Percentiles rank a stretch among this genome's conserved stretches.
phyloP scores from a whole-genome alignment of 2,888 invertebrate species.

The Cacoxenus indagator region DNA sequence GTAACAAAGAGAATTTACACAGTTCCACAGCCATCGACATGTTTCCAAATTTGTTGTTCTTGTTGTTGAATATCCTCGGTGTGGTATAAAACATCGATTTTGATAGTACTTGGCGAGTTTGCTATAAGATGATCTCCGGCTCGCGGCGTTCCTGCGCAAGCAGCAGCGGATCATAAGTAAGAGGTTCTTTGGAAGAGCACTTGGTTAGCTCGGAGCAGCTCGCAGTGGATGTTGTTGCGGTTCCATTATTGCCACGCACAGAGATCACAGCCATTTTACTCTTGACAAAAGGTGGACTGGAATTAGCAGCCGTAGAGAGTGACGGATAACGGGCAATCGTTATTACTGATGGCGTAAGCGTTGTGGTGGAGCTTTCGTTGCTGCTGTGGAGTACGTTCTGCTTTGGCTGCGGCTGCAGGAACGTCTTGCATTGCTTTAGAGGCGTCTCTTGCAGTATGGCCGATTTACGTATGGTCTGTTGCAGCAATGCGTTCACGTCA shows the following conservation, averaged over 20 bases:
- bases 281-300: conserved; percentile 25
- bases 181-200: conserved; percentile 55
- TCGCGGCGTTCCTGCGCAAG: conserved; percentile 60
- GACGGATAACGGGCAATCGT: conserved; percentile 62
- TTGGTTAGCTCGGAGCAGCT: conserved; percentile 41
- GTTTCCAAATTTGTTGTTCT: conserved; percentile 20
- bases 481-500: conserved; percentile 69
- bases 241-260: conserved; percentile 53
- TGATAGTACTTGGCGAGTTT: conserved; percentile 34
- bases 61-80: conserved; percentile 30
- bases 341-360: conserved; percentile 62
- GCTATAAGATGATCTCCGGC: conserved; percentile 69
- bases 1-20: conserved; percentile 8
- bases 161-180: conserved; percentile 66
- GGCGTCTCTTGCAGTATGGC: conserved; percentile 65
- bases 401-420: conserved; percentile 26
- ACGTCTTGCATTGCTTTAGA: conserved; percentile 35
- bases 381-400: conserved; percentile 44
- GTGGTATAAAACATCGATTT: neutral
- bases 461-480: conserved; percentile 69
- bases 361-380: conserved; percentile 67
- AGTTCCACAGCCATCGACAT: conserved; percentile 34
- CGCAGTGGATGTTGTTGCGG: conserved; percentile 48
- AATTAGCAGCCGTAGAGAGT: conserved; percentile 36
- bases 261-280: conserved; percentile 50